Conservation (phyloP, 2,797 vertebrate species). For the Sebastes jordani region DNA sequence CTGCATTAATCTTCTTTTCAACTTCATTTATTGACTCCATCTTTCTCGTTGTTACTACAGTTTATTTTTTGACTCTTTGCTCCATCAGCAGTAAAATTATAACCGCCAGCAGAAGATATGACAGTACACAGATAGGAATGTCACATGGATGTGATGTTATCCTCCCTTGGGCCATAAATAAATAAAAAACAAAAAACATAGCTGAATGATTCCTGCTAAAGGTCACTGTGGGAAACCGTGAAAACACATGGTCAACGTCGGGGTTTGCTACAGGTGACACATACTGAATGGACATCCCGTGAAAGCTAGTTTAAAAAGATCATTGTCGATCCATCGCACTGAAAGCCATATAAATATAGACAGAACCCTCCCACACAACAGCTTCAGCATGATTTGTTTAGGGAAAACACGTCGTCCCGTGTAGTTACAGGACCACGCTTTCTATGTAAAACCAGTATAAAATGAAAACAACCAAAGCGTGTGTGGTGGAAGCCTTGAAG, state of each 20-base stretch:
- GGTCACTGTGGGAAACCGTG: background rate
- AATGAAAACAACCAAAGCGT: background rate
- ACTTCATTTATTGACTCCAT: too few species aligned
- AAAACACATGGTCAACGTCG: background rate
- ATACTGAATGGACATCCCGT: background rate
- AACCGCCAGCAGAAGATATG: background rate
- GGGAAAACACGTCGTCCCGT: background rate
- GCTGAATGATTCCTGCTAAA: background rate
- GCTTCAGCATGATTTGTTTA: constrained; percentile 29
- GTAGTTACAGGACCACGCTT: constrained; percentile 3
- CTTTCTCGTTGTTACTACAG: too few species aligned
- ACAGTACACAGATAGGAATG: background rate
- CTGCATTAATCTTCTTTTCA: too few species aligned
- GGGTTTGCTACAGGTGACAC: background rate
- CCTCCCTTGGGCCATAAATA: background rate
- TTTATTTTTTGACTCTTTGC: too few species aligned
- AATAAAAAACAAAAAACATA: background rate
- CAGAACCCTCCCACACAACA: constrained; percentile 16
- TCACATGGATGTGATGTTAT: background rate
- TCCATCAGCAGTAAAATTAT: too few species aligned
- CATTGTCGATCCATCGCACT: background rate
- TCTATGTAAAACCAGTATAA: constrained; percentile 1
- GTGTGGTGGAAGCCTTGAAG: background rate
- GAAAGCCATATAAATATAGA: constrained; percentile 13
- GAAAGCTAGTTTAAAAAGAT: background rate